Evolutionary conservation across 2,888 invertebrate genomes (phyloP).

Genomic region (Heliconius charithonia): DNA sequence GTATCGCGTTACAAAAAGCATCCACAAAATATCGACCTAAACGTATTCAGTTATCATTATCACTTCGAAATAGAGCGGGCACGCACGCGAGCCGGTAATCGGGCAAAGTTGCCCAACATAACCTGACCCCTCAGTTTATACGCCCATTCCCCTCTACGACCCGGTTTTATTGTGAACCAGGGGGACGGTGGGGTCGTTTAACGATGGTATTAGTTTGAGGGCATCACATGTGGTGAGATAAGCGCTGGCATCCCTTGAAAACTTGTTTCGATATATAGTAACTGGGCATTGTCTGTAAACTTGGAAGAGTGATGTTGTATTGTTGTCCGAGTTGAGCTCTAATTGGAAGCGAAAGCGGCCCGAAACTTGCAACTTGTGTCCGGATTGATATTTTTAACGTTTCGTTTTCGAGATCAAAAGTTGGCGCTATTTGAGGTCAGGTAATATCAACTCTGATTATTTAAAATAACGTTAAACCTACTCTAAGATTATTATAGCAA

Average conservation of each 20-base stretch:
- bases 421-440: background rate
- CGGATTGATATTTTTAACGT: background rate
- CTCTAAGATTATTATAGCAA: background rate
- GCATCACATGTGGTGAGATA: slow-evolving; percentile 81
- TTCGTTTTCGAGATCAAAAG: background rate
- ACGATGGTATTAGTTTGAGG: slow-evolving; percentile 73
- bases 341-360: slow-evolving; percentile 32
- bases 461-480: background rate
- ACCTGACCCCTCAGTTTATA: slow-evolving; percentile 66
- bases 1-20: slow-evolving; percentile 30
- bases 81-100: slow-evolving; percentile 83
- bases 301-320: slow-evolving; percentile 46
- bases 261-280: slow-evolving; percentile 77
- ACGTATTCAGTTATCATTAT: slow-evolving; percentile 79
- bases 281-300: slow-evolving; percentile 70
- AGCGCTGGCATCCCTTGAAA: slow-evolving; percentile 78
- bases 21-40: slow-evolving; percentile 40
- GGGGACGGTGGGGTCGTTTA: slow-evolving; percentile 63
- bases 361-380: background rate
- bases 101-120: slow-evolving; percentile 75
- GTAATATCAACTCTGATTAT: background rate
- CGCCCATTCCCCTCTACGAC: slow-evolving; percentile 70
- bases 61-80: slow-evolving; percentile 77
- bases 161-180: slow-evolving; percentile 68
- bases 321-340: slow-evolving; percentile 38